Percentiles rank a stretch among this genome's conserved stretches.
phyloP scores from a whole-genome alignment of 2,888 invertebrate genomes.

The Brachynemurus nebulosus region DNA sequence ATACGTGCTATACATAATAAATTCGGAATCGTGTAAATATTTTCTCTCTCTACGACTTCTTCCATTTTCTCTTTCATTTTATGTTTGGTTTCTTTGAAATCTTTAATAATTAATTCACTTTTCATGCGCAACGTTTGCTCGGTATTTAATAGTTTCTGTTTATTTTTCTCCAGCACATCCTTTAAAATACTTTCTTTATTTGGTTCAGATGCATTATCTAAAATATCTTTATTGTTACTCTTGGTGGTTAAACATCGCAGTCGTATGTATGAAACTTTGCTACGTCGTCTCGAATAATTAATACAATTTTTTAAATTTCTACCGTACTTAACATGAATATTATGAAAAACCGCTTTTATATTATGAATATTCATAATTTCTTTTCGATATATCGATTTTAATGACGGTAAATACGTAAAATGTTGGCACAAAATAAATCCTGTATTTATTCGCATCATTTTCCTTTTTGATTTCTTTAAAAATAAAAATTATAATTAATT shows the following conservation, averaged over 20 bases:
- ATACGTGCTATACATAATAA: constrained; percentile 77
- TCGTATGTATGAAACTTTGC: too few relatives aligned
- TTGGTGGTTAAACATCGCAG: too few relatives aligned
- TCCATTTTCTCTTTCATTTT: constrained; percentile 60
- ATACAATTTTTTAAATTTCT: too few relatives aligned
- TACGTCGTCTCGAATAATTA: too few relatives aligned
- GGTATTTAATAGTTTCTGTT: constrained; percentile 43
- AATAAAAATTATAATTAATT: too few relatives aligned
- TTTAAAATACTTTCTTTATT: constrained; percentile 40
- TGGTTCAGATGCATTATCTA: constrained; percentile 6
- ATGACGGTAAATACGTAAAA: too few relatives aligned
- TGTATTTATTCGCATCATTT: too few relatives aligned
- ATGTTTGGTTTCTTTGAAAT: constrained; percentile 54
- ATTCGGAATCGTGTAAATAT: constrained; percentile 89
- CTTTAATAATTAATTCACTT: constrained; percentile 49
- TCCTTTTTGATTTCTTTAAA: too few relatives aligned
- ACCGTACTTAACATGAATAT: not conserved
- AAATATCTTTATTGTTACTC: constrained; percentile 1
- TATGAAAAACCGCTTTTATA: not conserved
- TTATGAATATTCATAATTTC: too few relatives aligned
- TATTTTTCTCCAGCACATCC: constrained; percentile 45
- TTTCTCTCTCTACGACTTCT: constrained; percentile 70
- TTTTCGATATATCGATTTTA: too few relatives aligned
- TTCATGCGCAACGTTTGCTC: constrained; percentile 42
- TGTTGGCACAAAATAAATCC: too few relatives aligned